These are phyloP conservation scores for Hyposoter didymator DNA, from an alignment of 2,888 invertebrate genomes.

Conservation along the genomic window DNA sequence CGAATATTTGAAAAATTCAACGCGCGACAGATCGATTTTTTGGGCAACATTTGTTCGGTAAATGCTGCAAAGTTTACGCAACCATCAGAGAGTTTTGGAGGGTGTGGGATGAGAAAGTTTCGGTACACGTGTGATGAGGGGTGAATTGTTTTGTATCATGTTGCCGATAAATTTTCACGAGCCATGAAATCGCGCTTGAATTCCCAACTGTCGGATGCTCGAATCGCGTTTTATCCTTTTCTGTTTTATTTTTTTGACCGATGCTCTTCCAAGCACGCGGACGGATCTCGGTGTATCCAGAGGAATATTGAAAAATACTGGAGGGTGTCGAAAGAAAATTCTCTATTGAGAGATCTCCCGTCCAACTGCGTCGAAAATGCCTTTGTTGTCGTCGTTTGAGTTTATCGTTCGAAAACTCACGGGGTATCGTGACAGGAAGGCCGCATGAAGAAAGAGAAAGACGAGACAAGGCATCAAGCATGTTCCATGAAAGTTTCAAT, in stretches of 20 bases:
- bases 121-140: conserved; percentile 7
- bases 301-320: conserved; percentile 19
- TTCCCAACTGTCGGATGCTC: conserved; percentile 14
- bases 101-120: background rate
- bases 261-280: background rate
- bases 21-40: background rate
- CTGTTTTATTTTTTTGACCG: background rate
- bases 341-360: background rate
- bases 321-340: conserved; percentile 6
- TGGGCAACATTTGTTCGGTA: background rate
- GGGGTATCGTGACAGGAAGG: conserved; percentile 16
- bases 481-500: conserved; percentile 73
- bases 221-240: background rate
- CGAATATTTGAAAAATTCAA: background rate
- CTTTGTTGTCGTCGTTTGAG: conserved; percentile 25
- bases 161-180: conserved; percentile 33
- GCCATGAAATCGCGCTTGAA: conserved; percentile 5
- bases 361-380: background rate
- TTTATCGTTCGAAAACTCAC: conserved; percentile 20
- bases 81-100: background rate
- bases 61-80: background rate
- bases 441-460: conserved; percentile 6
- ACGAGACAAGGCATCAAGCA: conserved; percentile 61
- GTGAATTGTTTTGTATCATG: conserved; percentile 10
- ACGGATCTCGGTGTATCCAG: background rate